Percentiles rank a stretch among this genome's conserved stretches.
Evolutionary conservation across 2,113 vertebrate species (phyloP).

Genomic region (Diadophis punctatus): DNA sequence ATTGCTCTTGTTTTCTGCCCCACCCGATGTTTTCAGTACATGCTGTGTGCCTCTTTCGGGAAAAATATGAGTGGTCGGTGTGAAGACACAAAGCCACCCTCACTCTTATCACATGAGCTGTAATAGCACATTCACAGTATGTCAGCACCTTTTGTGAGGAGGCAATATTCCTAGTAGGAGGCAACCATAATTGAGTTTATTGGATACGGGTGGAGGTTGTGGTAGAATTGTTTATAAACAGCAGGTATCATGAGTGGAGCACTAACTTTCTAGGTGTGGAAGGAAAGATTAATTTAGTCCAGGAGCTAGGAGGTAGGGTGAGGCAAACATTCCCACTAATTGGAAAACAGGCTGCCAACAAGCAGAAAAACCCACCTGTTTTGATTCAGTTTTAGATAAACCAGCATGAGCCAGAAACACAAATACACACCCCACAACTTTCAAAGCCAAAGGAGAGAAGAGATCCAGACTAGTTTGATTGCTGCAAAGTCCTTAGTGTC

Average conservation of each 20-base stretch:
- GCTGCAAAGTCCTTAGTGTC: background rate
- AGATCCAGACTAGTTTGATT: background rate
- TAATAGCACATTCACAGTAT: background rate
- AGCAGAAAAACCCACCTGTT: background rate
- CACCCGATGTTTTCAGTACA: background rate
- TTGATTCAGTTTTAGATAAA: background rate
- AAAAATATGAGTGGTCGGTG: background rate
- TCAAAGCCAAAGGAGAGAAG: background rate
- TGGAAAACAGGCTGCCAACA: background rate
- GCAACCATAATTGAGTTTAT: background rate
- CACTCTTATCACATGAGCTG: background rate
- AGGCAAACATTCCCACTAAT: background rate
- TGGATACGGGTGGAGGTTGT: background rate
- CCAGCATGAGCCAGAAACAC: background rate
- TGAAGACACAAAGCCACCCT: background rate
- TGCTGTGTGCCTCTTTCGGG: background rate
- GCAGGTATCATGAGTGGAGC: background rate
- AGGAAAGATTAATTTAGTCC: background rate
- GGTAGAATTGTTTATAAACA: background rate
- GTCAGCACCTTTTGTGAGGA: background rate
- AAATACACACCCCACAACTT: background rate
- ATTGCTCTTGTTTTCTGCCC: background rate
- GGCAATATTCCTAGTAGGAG: background rate
- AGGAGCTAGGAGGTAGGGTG: background rate
- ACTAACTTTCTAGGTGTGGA: background rate